Base-by-base conservation (phyloP, 2,113 vertebrate species). In the Syngnathus scovelli region DNA sequence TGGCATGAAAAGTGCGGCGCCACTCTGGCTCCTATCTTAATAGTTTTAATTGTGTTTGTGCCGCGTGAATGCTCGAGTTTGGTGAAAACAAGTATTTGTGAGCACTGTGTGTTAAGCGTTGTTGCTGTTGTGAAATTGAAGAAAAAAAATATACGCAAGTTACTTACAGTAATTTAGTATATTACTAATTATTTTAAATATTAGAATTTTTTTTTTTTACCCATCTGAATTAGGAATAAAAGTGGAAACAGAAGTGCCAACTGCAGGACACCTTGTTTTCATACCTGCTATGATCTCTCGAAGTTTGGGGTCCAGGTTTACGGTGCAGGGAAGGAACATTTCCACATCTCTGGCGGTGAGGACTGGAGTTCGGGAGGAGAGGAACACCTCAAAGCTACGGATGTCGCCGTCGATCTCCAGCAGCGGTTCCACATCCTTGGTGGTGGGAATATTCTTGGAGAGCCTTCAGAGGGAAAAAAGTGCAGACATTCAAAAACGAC, bases 401-500 rank as follows among this genome's bases (percentile, higher is more conserved):
- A 96, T 91, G 73, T 99, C 97, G 48, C 93, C 95, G 74, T 99
- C 97, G 15, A 99, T 99, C 89, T 99, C 96, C 79, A 99, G 92
- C 54, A 99, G 88, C 4, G 97, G 97, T 64, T 99, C 97, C 62
- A 99, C 94, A 12, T 99, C 97, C 85, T 99, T 99, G 36, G 95
- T 98, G 70, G 94, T 95, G 44, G 96, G 97, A 75, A 99, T 98
- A 84, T 93, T 95, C 89, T 98, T 98, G 58, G 97, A 98, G 86
- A 99, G 95, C 88, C 97, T 99, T 72, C 79, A 73, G 44, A 64
- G 0, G 41, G 43, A 8, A 74, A 41, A 6, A 43, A 62, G 8
- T 44, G 21, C 21, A 63, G 7, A 18, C 3, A 27, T 48, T 9
- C 4, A 61, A 43, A 41, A n/a, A 61, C 9, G 43, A 61, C 4